These are phyloP conservation scores for Helicorthomorpha holstii DNA, from an alignment of 1,140 invertebrate genomes.

Conservation along the genomic window DNA sequence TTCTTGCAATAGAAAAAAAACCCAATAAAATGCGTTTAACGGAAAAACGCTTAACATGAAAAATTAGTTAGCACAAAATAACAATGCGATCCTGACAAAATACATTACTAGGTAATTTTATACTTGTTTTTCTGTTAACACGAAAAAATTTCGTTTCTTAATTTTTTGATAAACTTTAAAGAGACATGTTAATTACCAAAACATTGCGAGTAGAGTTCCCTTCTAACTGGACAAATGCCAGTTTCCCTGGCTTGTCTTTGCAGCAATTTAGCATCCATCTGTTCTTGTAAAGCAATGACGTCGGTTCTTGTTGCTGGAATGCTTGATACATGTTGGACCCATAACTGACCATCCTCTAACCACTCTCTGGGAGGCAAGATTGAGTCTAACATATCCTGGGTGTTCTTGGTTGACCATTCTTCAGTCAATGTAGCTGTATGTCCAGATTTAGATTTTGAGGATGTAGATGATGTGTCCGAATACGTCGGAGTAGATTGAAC, in stretches of 20 bases:
- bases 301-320: slow-evolving; percentile 86
- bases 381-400: slow-evolving; percentile 61
- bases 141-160: too few species aligned
- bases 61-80: too few species aligned
- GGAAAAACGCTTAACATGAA: too few species aligned
- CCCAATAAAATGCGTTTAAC: too few species aligned
- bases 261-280: slow-evolving; percentile 76
- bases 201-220: slow-evolving; percentile 89
- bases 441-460: background rate
- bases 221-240: slow-evolving; percentile 84
- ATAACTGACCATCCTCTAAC: slow-evolving; percentile 73
- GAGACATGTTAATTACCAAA: slow-evolving; percentile 51
- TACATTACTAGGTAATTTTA: background rate
- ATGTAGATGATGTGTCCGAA: background rate
- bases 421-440: background rate
- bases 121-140: background rate
- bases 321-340: slow-evolving; percentile 79
- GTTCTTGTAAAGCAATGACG: slow-evolving; percentile 88
- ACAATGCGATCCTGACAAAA: background rate
- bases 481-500: background rate
- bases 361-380: slow-evolving; percentile 40
- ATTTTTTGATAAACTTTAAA: slow-evolving; percentile 21
- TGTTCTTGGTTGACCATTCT: slow-evolving; percentile 31
- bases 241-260: slow-evolving; percentile 85
- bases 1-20: too few species aligned